Evolutionary conservation across 2,113 vertebrate genomes (phyloP), one percentile per base, ranked within the genome.

Genomic region (Loxodonta africana): DNA sequence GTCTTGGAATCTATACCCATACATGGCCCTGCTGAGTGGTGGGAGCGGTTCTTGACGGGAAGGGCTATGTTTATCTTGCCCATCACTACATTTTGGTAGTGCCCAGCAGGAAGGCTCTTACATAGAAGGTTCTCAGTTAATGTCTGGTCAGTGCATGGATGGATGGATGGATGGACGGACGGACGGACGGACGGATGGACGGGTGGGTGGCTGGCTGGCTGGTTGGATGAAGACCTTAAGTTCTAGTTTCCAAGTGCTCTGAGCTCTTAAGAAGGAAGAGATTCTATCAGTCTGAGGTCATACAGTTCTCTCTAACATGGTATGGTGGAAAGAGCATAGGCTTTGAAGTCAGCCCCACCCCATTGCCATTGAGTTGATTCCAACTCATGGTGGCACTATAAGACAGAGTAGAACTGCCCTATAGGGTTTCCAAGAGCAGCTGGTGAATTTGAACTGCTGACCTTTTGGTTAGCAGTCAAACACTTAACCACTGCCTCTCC

Each of bases 161-260:
- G 67, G 37, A 37, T 37, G 6, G 53, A 57, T 57, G 53, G 53
- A 2, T 57, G 48, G 48, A 37, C 37, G 37, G 37, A 37, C 37
- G 37, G 37, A 37, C 37, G 37, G 37, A 37, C 37, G 37, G 37
- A 37, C 37, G 37, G 37, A 37, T 2, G 37, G 37, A 37, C 37
- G 37, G 37, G 37, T 37, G 37, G 67, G n/a, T 37, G 6, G 53
- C 1, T 57, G 53, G 53, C 12, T 57, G 69, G 23, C 8, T 57
- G 53, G 53, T 14, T 57, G 83, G 57, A 8, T 71, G 30, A 78
- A 84, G 82, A 78, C 44, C 21, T 48, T 18, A 86, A 37, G 83
- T 26, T 91, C 92, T 90, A 80, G 83, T 57, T 78, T 91, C 71
- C 88, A 86, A 89, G 87, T 83, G 46, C 30, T 89, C 92, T 90